Percentiles rank a stretch among this genome's conserved stretches.
Evolutionary conservation across 2,113 vertebrate genomes (phyloP).

Genomic region (Willisornis vidua): DNA sequence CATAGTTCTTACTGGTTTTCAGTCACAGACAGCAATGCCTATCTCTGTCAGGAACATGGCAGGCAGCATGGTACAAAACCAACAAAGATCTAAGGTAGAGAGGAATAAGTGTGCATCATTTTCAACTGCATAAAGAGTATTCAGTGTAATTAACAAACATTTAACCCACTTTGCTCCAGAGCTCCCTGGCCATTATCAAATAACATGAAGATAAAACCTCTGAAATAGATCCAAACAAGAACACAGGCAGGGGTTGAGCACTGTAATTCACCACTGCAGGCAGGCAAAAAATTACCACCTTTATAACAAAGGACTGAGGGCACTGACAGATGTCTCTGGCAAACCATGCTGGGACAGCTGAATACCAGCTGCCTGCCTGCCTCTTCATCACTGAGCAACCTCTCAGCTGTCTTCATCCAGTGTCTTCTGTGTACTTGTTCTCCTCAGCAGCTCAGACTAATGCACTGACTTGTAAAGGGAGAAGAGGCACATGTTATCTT

Average conservation of each 20-base stretch:
- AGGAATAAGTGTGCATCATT: neutral
- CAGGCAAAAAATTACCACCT: constrained; percentile 40
- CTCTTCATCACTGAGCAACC: neutral
- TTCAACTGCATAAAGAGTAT: neutral
- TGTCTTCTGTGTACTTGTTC: neutral
- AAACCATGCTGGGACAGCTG: constrained; percentile 20
- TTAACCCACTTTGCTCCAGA: neutral
- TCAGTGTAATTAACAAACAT: constrained; percentile 11
- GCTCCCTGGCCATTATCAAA: neutral
- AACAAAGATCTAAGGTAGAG: neutral
- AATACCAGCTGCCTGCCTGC: neutral
- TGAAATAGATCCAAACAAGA: constrained; percentile 14
- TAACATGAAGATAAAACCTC: neutral
- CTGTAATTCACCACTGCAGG: constrained; percentile 45
- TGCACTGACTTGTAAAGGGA: neutral
- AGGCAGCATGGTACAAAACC: neutral
- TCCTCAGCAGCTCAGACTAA: neutral
- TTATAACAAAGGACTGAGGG: constrained; percentile 1
- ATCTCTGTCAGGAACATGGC: neutral
- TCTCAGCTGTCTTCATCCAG: neutral
- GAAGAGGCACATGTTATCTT: neutral
- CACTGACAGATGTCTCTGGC: constrained; percentile 17
- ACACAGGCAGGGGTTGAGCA: neutral
- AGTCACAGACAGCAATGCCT: neutral
- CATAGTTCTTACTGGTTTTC: neutral